These are phyloP conservation scores for Oppia nitens DNA, from an alignment of 1,140 invertebrate genomes.

Conservation along the genomic window DNA sequence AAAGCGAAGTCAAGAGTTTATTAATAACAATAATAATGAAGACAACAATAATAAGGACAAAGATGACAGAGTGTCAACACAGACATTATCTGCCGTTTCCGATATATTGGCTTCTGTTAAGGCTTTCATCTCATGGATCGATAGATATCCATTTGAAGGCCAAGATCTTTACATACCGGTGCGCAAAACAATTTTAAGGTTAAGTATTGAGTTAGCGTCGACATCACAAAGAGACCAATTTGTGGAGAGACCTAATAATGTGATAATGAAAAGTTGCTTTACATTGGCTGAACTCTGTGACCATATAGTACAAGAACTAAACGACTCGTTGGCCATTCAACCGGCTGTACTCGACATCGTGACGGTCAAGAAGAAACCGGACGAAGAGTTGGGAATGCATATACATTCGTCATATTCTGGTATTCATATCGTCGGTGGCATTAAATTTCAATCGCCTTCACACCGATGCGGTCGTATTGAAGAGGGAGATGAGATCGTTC, in stretches of 20 bases:
- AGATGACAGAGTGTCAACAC: conserved; percentile 43
- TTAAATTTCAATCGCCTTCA: conserved; percentile 42
- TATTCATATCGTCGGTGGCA: conserved; percentile 64
- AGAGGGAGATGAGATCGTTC: conserved; percentile 80
- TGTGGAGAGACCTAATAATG: conserved; percentile 54
- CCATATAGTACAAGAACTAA: conserved; percentile 65
- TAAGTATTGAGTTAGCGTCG: conserved; percentile 66
- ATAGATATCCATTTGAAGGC: conserved; percentile 46
- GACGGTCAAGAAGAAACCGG: conserved; percentile 49
- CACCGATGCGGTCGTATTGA: conserved; percentile 71
- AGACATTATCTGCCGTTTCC: conserved; percentile 62
- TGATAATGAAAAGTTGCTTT: conserved; percentile 37
- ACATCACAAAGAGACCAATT: conserved; percentile 69
- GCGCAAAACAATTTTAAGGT: conserved; percentile 49
- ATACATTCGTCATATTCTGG: conserved; percentile 68
- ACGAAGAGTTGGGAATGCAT: conserved; percentile 43
- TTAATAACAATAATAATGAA: neutral
- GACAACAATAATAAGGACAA: neutral
- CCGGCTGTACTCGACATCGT: conserved; percentile 68
- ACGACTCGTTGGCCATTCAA: conserved; percentile 71
- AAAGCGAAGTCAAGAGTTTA: conserved; percentile 14
- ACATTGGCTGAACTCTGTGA: conserved; percentile 58
- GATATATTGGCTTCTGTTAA: conserved; percentile 65
- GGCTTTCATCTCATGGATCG: conserved; percentile 44
- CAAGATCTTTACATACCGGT: conserved; percentile 47